A percentile compares a stretch with the other conserved stretches of the same genome.
phyloP scores from a whole-genome alignment of 2,797 vertebrate genomes.

The Tenualosa thibaudeaui region DNA sequence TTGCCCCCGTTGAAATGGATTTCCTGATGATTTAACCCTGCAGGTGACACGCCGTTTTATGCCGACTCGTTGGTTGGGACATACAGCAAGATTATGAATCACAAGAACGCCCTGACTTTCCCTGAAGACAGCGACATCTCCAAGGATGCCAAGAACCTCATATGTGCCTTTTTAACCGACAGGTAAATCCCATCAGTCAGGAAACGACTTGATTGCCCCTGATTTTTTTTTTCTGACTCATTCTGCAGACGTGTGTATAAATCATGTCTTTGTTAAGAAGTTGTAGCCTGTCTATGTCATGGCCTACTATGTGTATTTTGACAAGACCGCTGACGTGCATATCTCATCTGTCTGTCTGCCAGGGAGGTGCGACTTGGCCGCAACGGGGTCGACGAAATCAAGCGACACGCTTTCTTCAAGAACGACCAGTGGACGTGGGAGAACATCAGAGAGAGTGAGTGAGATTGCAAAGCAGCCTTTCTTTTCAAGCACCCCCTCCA shows the following conservation, averaged over 20 bases:
- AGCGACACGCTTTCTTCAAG: constrained; percentile 96
- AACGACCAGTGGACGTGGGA: constrained; percentile 99
- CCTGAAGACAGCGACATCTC: constrained; percentile 97
- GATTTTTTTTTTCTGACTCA: not conserved
- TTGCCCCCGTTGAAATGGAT: constrained; percentile 17
- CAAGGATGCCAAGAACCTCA: constrained; percentile 97
- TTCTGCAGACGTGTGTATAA: not conserved
- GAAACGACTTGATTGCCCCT: constrained; percentile 8
- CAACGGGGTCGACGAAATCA: constrained; percentile 97
- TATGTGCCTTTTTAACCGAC: constrained; percentile 97
- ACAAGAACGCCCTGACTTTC: constrained; percentile 96
- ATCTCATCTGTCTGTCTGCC: not conserved
- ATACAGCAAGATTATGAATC: constrained; percentile 99
- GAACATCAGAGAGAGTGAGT: constrained; percentile 94
- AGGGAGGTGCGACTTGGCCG: constrained; percentile 95
- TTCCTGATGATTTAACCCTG: constrained; percentile 32
- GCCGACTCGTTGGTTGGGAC: constrained; percentile 98
- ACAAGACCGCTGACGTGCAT: not conserved
- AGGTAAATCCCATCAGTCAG: constrained; percentile 71
- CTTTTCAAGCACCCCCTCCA: not conserved
- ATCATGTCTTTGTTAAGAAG: not conserved
- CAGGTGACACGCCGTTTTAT: constrained; percentile 98
- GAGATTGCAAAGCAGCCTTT: not conserved
- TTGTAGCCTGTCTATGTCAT: not conserved
- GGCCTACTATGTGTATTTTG: not conserved